phyloP scores from a whole-genome alignment of 1,140 invertebrate species.

The Cheumatopsyche charites region DNA sequence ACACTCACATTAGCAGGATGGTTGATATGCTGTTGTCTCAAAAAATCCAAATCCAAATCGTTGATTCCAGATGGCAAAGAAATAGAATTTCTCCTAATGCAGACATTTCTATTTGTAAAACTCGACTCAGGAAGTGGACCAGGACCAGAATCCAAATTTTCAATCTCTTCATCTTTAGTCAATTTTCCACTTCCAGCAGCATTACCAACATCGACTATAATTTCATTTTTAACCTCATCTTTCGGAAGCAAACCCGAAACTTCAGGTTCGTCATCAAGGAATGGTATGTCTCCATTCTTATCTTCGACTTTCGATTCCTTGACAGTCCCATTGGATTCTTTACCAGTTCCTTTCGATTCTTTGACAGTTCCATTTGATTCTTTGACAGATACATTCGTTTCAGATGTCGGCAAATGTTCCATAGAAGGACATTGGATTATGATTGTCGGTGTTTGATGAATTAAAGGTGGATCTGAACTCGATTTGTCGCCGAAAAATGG shows the following conservation, averaged over 20 bases:
- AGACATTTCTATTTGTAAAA: conserved; percentile 50
- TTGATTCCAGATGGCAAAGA: conserved; percentile 58
- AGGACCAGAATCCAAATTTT: conserved; percentile 37
- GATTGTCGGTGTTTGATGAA: conserved; percentile 35
- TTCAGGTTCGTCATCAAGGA: conserved; percentile 20
- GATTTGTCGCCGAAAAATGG: conserved; percentile 24
- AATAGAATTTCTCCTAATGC: conserved; percentile 58
- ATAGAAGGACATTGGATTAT: conserved; percentile 41
- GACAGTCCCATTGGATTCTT: not conserved
- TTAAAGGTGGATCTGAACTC: not conserved
- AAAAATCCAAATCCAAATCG: conserved; percentile 54
- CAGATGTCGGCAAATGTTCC: conserved; percentile 37
- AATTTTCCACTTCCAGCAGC: not conserved
- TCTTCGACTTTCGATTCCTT: not conserved
- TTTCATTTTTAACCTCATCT: not conserved
- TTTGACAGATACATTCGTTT: not conserved
- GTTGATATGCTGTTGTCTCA: conserved; percentile 54
- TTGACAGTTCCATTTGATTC: not conserved
- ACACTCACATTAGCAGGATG: conserved; percentile 52
- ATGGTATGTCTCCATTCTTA: not conserved
- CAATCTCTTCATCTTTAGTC: conserved; percentile 28
- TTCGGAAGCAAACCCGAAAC: not conserved
- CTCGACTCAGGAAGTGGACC: conserved; percentile 37
- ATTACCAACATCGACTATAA: conserved; percentile 5
- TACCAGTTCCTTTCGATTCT: not conserved